A percentile compares a stretch with the other conserved stretches of the same genome.
Evolutionary conservation across 30 jellyfish, hydroid and myxozoan species (phyloP).

Genomic region (Pseudorhiza aurosa): DNA sequence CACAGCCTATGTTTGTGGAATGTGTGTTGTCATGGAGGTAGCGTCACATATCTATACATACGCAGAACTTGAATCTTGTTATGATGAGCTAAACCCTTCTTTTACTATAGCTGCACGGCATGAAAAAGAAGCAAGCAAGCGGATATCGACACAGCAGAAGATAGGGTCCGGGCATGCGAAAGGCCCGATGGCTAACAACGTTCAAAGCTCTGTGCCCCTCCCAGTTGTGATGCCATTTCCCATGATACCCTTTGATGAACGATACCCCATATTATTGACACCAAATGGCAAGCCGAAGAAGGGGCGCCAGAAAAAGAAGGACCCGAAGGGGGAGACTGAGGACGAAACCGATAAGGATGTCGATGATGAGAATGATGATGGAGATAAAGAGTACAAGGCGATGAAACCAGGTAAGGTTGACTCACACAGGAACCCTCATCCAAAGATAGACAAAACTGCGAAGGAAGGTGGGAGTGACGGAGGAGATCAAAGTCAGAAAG

Average conservation of each 20-base stretch:
- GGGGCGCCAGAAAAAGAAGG: conserved; percentile 62
- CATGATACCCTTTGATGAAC: conserved; percentile 71
- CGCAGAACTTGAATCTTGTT: not conserved
- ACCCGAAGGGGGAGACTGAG: conserved; percentile 76
- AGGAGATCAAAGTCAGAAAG: not conserved
- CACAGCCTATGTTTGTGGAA: not conserved
- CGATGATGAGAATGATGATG: conserved; percentile 58
- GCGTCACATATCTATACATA: too few relatives aligned
- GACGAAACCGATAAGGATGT: conserved; percentile 68
- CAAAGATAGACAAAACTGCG: not conserved
- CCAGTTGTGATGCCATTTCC: conserved; percentile 92
- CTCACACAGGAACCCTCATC: not conserved
- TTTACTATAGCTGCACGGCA: conserved; percentile 9
- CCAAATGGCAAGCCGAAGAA: conserved; percentile 65
- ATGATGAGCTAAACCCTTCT: not conserved
- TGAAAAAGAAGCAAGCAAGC: conserved; percentile 38
- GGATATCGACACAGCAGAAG: conserved; percentile 71
- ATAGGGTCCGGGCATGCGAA: conserved; percentile 71
- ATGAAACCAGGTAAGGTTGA: conserved; percentile 11
- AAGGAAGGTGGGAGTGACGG: not conserved
- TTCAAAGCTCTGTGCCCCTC: conserved; percentile 58
- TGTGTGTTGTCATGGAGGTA: not conserved
- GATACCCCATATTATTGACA: conserved; percentile 39
- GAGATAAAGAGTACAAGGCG: conserved; percentile 57
- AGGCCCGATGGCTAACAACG: conserved; percentile 88